Evolutionary conservation across 2,113 vertebrate species (phyloP), one percentile per base, ranked within the genome.

Genomic region (Indri indri): DNA sequence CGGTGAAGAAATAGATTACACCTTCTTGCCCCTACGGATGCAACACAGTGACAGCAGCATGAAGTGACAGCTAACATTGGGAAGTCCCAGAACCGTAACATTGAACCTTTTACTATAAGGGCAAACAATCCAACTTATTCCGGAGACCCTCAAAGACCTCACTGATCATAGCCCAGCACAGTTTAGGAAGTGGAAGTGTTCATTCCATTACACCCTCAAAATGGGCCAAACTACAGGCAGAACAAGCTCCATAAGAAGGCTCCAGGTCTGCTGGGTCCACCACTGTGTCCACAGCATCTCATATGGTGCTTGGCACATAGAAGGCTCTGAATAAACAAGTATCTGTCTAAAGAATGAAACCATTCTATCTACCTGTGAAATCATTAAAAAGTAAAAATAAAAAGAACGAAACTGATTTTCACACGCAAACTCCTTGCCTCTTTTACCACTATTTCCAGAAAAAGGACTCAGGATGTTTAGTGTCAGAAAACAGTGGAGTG

Each of bases 391-490:
- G 22, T 22, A 57, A 57, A 57, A 57, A 57, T 6, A 57, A 57
- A 80, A 90, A 90, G 63, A 92, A 95, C 17, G 23, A 88, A 87
- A 92, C 1, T n/a, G 50, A 17, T 79, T 66, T 95, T 85, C 54
- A 45, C 16, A 80, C 93, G 66, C 52, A 95, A 95, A 42, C 13
- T 34, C 76, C 73, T 85, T 37, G 47, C 50, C 68, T 47, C 32
- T 79, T 95, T 95, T 25, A 54, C n/a, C 47, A 88, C 34, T 32
- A 27, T 71, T 80, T 95, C 71, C 89, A 88, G 66, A 74, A 84
- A 97, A 63, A 42, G 13, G 50, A 61, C 25, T 84, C 27, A 88
- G 23, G 68, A 40, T 30, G 34, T 90, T 65, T 90, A 34, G 23
- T 90, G 80, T 90, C 45, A 93, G 91, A 84, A 93, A 90, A 50